A percentile compares a stretch with the other conserved stretches of the same genome.
These are phyloP conservation scores for Cecidostiba fungosa DNA, from an alignment of 2,888 invertebrate species.

Conservation along the genomic window DNA sequence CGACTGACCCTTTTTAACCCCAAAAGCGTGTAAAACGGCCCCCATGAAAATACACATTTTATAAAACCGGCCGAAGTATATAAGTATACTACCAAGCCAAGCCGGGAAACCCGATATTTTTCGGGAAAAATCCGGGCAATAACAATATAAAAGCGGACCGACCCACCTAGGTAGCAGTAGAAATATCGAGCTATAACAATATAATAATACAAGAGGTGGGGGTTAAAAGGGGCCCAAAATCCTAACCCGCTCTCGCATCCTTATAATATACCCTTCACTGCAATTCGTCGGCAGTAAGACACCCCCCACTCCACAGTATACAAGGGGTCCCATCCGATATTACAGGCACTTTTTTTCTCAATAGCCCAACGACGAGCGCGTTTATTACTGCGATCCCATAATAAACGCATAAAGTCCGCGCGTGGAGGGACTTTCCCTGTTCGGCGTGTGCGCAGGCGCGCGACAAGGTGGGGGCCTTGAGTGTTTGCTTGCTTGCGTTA, in stretches of 20 bases:
- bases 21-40: slow-evolving; percentile 47
- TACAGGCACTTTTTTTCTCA: slow-evolving; percentile 50
- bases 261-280: slow-evolving; percentile 45
- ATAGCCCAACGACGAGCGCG: slow-evolving; percentile 30
- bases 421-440: slow-evolving; percentile 44
- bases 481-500: slow-evolving; percentile 48
- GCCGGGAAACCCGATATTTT: slow-evolving; percentile 67
- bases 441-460: not conserved
- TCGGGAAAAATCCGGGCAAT: slow-evolving; percentile 57
- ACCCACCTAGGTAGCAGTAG: not conserved
- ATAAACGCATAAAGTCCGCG: slow-evolving; percentile 72
- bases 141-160: slow-evolving; percentile 39
- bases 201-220: not conserved
- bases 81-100: slow-evolving; percentile 7
- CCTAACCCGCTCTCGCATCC: slow-evolving; percentile 28
- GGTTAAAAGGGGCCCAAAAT: not conserved
- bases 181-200: not conserved
- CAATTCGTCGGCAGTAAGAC: not conserved
- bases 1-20: slow-evolving; percentile 55
- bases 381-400: slow-evolving; percentile 70
- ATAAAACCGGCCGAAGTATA: slow-evolving; percentile 22
- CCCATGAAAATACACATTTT: slow-evolving; percentile 21
- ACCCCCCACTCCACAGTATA: not conserved
- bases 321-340: not conserved
- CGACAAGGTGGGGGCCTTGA: slow-evolving; percentile 45